Percentiles rank a stretch among this genome's conserved stretches.
Conservation (phyloP, 2,113 vertebrate genomes). For the Ptyas mucosa region DNA sequence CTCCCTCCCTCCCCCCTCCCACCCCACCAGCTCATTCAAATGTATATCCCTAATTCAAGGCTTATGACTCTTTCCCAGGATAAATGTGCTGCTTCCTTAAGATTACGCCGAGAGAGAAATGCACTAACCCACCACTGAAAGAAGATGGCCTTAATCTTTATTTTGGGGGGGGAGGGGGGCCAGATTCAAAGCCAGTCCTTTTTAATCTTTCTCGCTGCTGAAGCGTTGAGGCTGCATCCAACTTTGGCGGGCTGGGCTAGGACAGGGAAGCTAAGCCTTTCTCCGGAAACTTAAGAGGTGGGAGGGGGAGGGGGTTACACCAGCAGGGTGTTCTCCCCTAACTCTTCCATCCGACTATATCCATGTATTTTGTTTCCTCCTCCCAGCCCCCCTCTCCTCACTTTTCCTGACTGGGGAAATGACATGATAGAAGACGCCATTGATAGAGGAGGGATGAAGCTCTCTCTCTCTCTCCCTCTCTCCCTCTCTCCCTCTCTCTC, state of each 20-base stretch:
- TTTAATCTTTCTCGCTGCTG: conserved; percentile 42
- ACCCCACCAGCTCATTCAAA: not conserved
- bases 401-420: not conserved
- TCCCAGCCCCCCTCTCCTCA: too few relatives aligned
- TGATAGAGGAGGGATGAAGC: not conserved
- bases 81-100: conserved; percentile 46
- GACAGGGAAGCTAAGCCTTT: not conserved
- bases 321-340: not conserved
- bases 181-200: conserved; percentile 11
- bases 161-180: conserved; percentile 16
- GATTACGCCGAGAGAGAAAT: conserved; percentile 19
- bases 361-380: not conserved
- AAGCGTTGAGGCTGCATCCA: not conserved
- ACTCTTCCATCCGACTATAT: not conserved
- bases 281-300: conserved; percentile 5
- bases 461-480: not conserved
- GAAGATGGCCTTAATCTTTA: conserved; percentile 52
- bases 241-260: conserved; percentile 2
- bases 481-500: too few relatives aligned
- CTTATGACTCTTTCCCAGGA: not conserved
- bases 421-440: not conserved
- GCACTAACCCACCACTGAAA: conserved; percentile 42
- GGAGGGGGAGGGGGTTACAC: not conserved
- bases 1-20: too few relatives aligned
- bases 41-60: conserved; percentile 26